These are phyloP conservation scores for Zaprionus camerounensis DNA, from an alignment of 1,140 invertebrate genomes.

Conservation along the genomic window DNA sequence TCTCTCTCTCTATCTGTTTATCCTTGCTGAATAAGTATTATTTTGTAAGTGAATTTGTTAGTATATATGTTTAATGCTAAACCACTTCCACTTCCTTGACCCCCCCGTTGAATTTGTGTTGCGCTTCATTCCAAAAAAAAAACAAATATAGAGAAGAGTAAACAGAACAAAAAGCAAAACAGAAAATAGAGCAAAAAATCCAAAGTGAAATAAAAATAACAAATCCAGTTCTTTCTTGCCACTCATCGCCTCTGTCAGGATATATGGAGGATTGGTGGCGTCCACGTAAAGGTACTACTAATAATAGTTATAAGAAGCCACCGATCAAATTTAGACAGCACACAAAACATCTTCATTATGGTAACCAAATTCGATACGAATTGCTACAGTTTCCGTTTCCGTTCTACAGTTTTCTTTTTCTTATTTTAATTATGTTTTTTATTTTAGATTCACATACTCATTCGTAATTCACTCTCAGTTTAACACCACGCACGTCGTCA, in stretches of 20 bases:
- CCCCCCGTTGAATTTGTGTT: slow-evolving; percentile 22
- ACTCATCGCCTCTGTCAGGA: slow-evolving; percentile 96
- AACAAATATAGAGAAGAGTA: slow-evolving; percentile 1
- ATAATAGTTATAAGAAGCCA: slow-evolving; percentile 71
- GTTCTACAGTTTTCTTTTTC: background rate
- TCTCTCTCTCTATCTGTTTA: slow-evolving; percentile 7
- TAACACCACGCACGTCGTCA: background rate
- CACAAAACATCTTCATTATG: slow-evolving; percentile 25
- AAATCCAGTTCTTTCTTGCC: slow-evolving; percentile 88
- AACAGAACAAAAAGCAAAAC: slow-evolving; percentile 10
- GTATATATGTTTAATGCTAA: slow-evolving; percentile 22
- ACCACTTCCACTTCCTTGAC: slow-evolving; percentile 7
- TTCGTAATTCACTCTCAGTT: background rate
- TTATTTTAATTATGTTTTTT: background rate
- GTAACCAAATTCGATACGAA: slow-evolving; percentile 21
- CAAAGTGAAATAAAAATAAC: slow-evolving; percentile 84
- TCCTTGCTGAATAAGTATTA: slow-evolving; percentile 30
- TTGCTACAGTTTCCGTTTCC: background rate
- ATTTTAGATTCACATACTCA: background rate
- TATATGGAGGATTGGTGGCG: slow-evolving; percentile 98
- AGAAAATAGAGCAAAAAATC: slow-evolving; percentile 37
- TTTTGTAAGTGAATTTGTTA: background rate
- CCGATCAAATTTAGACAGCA: slow-evolving; percentile 42
- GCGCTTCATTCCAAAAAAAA: slow-evolving; percentile 22
- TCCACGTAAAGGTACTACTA: slow-evolving; percentile 94